These are phyloP conservation scores for Callospermophilus lateralis DNA, from an alignment of 2,113 vertebrate species.

Conservation along the genomic window DNA sequence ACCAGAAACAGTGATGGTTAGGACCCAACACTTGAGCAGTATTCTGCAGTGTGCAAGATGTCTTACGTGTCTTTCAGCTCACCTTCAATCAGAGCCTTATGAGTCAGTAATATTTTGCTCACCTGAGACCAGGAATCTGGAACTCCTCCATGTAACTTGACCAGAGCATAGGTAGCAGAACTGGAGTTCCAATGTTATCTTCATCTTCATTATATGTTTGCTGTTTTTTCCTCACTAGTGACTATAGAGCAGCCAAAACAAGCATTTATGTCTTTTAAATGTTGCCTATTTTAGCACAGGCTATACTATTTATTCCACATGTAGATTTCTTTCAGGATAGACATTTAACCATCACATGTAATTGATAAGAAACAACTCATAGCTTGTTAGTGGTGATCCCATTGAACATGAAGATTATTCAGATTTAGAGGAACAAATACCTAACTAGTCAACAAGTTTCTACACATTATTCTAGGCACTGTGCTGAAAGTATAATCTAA, in stretches of 20 bases:
- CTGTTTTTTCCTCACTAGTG: not conserved
- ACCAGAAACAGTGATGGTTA: not conserved
- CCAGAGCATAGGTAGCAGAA: not conserved
- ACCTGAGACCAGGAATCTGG: not conserved
- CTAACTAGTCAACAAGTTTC: not conserved
- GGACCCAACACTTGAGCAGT: not conserved
- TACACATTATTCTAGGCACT: not conserved
- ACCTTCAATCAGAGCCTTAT: not conserved
- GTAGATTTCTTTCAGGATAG: not conserved
- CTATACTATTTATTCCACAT: accelerated
- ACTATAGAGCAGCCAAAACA: not conserved
- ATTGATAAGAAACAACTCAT: not conserved
- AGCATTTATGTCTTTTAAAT: not conserved
- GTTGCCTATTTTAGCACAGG: not conserved
- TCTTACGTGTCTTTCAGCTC: not conserved
- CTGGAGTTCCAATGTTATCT: not conserved
- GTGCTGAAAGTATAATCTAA: not conserved
- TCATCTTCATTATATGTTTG: accelerated
- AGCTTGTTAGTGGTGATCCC: not conserved
- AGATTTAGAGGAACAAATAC: not conserved
- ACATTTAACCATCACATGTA: not conserved
- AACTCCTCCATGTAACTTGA: not conserved
- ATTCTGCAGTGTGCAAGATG: not conserved
- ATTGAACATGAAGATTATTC: not conserved
- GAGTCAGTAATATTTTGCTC: not conserved